Base-by-base conservation (phyloP, 2,888 invertebrate genomes). In the Harpalus rufipes region DNA sequence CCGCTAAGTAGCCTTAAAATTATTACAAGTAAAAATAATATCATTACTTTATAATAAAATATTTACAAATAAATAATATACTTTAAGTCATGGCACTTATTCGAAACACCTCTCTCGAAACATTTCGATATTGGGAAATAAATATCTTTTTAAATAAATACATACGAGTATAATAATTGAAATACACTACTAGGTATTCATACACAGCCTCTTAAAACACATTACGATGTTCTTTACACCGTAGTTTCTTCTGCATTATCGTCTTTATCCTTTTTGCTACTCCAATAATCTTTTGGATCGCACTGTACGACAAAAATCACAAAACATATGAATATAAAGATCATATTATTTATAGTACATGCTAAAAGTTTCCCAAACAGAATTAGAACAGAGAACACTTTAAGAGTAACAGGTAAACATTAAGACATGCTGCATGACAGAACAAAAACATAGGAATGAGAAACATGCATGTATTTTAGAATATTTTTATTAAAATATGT, bases 281-380 rank as follows among this genome's bases (percentile, higher is more conserved):
- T 85, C 86, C 86, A 86, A 44, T 76, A 85, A 21, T 74, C 81
- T 82, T 86, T 86, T 7, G 80, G 85, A 25, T 84, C 84, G 65
- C 85, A 85, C 85, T 85, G 25, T 68, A 51, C 5, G 59, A 14
- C 16, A 59, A 8, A 59, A 59, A 16, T 59, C 7, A 7, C 7
- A 68, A 3, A 12, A 68, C 25, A 59, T 59, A 59, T 14, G n/a
- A 12, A 59, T 10, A 16, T n/a, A 2, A 7, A 14, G 1, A 10
- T 51, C 10, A 51, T 12, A 51, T 10, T 2, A 32, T 32, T 5
- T 32, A 25, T 25, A 4, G 32, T 5, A 32, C 32, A 32, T 32
- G 32, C 32, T 5, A 32, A 32, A 32, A 32, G 21, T 21, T 21
- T 21, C 21, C 21, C 21, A 21, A 21, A 21, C 21, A 21, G 21